phyloP scores from a whole-genome alignment of 1,140 invertebrate genomes.

The Listronotus oregonensis region DNA sequence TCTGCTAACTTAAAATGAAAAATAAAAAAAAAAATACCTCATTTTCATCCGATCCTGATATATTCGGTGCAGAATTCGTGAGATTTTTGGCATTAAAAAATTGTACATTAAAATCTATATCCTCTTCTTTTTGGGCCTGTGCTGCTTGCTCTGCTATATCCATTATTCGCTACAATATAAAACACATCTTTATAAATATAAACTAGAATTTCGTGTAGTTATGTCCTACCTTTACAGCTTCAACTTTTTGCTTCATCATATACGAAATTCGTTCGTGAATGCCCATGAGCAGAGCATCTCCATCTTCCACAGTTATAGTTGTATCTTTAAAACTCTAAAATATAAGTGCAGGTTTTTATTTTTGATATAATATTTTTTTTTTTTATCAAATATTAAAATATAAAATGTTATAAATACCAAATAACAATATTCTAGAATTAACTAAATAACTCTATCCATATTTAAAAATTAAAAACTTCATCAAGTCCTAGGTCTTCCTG shows the following conservation, averaged over 20 bases:
- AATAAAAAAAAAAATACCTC: conserved; percentile 9
- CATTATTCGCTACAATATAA: conserved; percentile 70
- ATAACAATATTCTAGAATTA: no score
- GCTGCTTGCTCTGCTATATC: conserved; percentile 80
- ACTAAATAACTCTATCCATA: no score
- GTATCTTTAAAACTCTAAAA: conserved; percentile 75
- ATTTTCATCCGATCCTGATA: conserved; percentile 38
- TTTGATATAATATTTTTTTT: conserved; percentile 1
- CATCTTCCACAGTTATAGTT: conserved; percentile 70
- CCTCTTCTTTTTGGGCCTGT: conserved; percentile 62
- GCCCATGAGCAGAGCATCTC: conserved; percentile 71
- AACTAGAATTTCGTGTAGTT: neutral
- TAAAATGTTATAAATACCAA: no score
- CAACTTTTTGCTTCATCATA: conserved; percentile 85
- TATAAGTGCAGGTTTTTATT: neutral
- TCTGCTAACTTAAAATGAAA: no score
- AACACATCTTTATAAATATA: neutral
- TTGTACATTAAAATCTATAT: conserved; percentile 67
- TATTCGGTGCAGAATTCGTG: conserved; percentile 54
- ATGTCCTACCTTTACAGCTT: conserved; percentile 71
- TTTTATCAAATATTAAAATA: neutral
- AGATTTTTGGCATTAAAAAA: conserved; percentile 79
- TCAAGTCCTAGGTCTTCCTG: no score
- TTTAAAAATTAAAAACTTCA: no score
- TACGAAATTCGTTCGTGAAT: conserved; percentile 78